Evolutionary conservation across 2,797 vertebrate genomes (phyloP).

Genomic region (Microctenopoma steveboyesi): DNA sequence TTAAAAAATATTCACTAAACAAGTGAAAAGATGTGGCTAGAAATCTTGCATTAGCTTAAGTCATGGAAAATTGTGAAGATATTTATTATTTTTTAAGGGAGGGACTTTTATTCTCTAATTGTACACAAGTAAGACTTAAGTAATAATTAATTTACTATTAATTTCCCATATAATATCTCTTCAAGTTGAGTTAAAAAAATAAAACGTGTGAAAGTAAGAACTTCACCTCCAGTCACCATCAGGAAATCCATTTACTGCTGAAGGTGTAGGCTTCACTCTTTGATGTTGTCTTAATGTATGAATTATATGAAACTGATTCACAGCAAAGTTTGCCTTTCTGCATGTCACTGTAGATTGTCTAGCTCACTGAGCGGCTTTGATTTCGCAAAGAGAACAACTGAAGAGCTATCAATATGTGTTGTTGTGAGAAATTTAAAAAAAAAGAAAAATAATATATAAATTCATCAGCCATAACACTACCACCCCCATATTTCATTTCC

Average conservation of each 20-base stretch:
- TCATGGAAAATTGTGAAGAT: not conserved
- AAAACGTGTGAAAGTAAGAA: conserved; percentile 2
- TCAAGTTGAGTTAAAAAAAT: conserved; percentile 9
- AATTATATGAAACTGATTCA: not conserved
- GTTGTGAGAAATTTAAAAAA: not conserved
- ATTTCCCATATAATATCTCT: conserved; percentile 16
- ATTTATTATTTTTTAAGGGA: not conserved
- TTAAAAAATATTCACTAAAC: not conserved
- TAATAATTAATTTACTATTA: conserved; percentile 13
- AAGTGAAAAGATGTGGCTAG: not conserved
- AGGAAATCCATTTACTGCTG: not conserved
- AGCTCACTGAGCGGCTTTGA: not conserved
- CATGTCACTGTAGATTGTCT: not conserved
- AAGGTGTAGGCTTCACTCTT: not conserved
- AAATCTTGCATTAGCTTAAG: not conserved
- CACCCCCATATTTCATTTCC: conserved; percentile 21
- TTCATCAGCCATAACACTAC: conserved; percentile 34
- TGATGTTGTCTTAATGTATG: not conserved
- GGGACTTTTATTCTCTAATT: not conserved
- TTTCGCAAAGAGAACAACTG: not conserved
- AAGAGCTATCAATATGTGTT: conserved; percentile 38
- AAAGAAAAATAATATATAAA: conserved; percentile 12
- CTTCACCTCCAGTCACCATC: not conserved
- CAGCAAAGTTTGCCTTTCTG: conserved; percentile 3
- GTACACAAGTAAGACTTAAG: conserved; percentile 8